A percentile compares a stretch with the other conserved stretches of the same genome.
Conservation (phyloP, 2,113 vertebrate genomes). For the Marmota flaviventris region DNA sequence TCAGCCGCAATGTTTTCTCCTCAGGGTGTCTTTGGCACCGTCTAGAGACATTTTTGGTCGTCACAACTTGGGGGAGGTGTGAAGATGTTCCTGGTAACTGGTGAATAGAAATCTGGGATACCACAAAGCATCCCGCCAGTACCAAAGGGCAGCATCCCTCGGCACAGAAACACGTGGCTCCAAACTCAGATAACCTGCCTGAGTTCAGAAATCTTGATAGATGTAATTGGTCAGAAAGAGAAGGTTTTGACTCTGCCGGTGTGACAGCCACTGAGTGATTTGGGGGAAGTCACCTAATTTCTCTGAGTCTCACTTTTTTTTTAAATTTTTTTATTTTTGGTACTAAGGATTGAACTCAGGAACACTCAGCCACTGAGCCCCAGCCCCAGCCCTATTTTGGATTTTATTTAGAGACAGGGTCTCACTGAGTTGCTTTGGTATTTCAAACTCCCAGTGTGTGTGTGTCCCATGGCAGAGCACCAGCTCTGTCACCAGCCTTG, state of each 20-base stretch:
- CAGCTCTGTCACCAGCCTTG: not conserved
- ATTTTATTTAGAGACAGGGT: too few species aligned
- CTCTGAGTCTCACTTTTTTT: not conserved
- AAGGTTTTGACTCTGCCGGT: not conserved
- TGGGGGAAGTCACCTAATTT: not conserved
- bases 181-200: not conserved
- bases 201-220: not conserved
- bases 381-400: too few species aligned
- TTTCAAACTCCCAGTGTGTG: not conserved
- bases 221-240: not conserved
- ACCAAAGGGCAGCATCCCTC: not conserved
- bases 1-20: not conserved
- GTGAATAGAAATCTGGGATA: accelerated
- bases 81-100: not conserved
- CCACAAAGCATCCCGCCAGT: too few species aligned
- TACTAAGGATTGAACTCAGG: too few species aligned
- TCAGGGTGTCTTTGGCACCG: not conserved
- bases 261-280: not conserved
- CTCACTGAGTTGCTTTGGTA: too few species aligned
- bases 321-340: too few species aligned
- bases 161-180: not conserved
- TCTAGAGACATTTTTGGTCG: not conserved
- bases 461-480: accelerated
- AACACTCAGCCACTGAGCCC: too few species aligned
- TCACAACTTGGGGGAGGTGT: not conserved